Evolutionary conservation across 2,888 invertebrate species (phyloP), one percentile per base, ranked within the genome.

Genomic region (Drosophila imparisetae): DNA sequence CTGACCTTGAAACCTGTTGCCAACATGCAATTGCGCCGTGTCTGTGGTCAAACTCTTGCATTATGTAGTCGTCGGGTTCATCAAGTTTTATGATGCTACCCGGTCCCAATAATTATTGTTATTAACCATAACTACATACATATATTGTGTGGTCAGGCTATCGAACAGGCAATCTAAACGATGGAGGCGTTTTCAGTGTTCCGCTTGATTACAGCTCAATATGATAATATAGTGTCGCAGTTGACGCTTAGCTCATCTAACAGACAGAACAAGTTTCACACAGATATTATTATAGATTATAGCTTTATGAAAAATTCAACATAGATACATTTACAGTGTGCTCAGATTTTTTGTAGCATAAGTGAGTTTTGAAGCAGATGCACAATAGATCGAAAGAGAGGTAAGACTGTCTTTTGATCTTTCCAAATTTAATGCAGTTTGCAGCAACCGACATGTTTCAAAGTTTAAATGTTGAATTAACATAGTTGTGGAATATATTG

Each of bases 31-130:
- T 74, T 83, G 48, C 45, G 48, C 34, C 61, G 48, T 45, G 54
- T 38, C 32, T 69, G 80, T 62, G 80, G 62, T 75, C 55, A 55
- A 61, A n/a, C 57, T 69, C 48, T 78, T 73, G 63, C 67, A 75
- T 73, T 72, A 80, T 88, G 70, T 66, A 74, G 49, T 53, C 66
- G 27, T 48, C 21, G 45, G 54, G 45, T 45, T 62, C 86, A 78
- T 89, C 69, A 76, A 55, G 53, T 81, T 89, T 81, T 83, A 86
- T 75, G 83, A 67, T 60, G 64, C 66, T 34, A 49, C 67, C 62
- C 42, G 54, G 29, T 45, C 57, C 55, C 63, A 55, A 62, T 54
- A 83, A 80, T 75, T 72, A 72, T 88, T 67, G 65, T 61, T 77
- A 84, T 87, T 87, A 64, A 69, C 55, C 45, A 59, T 62, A 72